Conservation (phyloP, 1,140 invertebrate genomes). For the Nasonia giraulti region DNA sequence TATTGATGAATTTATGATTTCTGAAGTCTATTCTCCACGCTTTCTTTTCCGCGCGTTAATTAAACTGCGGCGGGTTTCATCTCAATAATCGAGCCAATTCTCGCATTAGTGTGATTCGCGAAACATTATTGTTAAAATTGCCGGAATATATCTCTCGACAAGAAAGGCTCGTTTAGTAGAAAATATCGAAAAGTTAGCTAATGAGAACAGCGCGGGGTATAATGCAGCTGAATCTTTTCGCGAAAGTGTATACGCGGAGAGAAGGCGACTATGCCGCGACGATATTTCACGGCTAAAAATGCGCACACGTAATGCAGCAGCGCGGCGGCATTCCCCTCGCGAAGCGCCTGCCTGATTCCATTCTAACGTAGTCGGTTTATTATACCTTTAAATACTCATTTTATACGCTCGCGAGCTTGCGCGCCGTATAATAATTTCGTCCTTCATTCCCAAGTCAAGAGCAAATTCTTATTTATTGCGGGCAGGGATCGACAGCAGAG, state of each 20-base stretch:
- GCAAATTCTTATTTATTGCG: slow-evolving; percentile 51
- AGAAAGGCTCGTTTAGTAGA: too few species aligned
- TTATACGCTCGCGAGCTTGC: slow-evolving; percentile 32
- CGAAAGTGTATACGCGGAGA: not conserved
- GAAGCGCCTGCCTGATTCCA: slow-evolving; percentile 4
- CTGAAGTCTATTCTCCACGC: slow-evolving; percentile 24
- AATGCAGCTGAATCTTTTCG: too few species aligned
- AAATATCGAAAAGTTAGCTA: too few species aligned
- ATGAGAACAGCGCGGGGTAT: too few species aligned
- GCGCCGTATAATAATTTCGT: slow-evolving; percentile 36
- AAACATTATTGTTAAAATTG: not conserved
- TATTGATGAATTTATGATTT: slow-evolving; percentile 48
- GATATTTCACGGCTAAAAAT: slow-evolving; percentile 31
- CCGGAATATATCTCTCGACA: not conserved
- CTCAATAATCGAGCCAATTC: slow-evolving; percentile 9
- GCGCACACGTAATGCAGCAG: not conserved
- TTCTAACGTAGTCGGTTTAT: slow-evolving; percentile 44
- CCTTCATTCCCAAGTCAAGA: slow-evolving; percentile 31
- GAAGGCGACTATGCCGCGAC: not conserved
- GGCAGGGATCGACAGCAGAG: not conserved
- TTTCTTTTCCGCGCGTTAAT: slow-evolving; percentile 23
- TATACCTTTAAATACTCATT: slow-evolving; percentile 35
- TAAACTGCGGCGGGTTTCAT: slow-evolving; percentile 10
- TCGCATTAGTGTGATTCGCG: not conserved
- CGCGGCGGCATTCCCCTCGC: not conserved